Evolutionary conservation across 2,113 vertebrate species (phyloP).

Genomic region (Acanthisitta chloris): DNA sequence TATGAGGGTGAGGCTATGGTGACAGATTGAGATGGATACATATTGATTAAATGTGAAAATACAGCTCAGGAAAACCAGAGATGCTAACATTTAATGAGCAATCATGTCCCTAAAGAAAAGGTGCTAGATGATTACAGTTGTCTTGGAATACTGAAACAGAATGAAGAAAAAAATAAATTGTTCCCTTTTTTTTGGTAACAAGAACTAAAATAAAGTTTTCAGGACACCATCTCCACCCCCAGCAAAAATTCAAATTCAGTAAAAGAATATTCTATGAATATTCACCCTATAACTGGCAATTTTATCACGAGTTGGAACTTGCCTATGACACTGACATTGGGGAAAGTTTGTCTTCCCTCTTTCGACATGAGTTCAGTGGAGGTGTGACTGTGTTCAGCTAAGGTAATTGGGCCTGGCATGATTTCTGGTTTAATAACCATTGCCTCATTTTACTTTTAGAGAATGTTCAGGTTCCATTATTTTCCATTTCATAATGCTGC

Average conservation of each 20-base stretch:
- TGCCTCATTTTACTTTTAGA: not conserved
- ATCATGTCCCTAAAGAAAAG: slow-evolving; percentile 6
- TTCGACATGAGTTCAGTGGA: not conserved
- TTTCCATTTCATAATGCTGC: not conserved
- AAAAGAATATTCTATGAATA: not conserved
- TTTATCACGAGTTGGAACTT: not conserved
- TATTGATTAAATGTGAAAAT: slow-evolving; percentile 47
- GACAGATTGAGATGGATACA: not conserved
- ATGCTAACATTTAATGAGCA: slow-evolving; percentile 55
- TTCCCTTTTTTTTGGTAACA: not conserved
- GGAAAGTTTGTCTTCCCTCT: not conserved
- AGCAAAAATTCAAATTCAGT: not conserved
- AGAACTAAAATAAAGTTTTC: not conserved
- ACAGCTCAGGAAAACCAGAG: not conserved
- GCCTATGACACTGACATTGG: not conserved
- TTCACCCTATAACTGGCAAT: not conserved
- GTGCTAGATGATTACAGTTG: slow-evolving; percentile 30
- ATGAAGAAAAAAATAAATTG: not conserved
- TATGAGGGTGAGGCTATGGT: not conserved
- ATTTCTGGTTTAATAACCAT: not conserved
- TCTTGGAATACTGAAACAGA: not conserved
- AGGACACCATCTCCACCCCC: not conserved
- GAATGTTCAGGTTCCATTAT: not conserved
- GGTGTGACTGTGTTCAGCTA: not conserved
- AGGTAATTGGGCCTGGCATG: not conserved